Conservation (phyloP, 2,888 invertebrate genomes). For the Synergus laeviventris region DNA sequence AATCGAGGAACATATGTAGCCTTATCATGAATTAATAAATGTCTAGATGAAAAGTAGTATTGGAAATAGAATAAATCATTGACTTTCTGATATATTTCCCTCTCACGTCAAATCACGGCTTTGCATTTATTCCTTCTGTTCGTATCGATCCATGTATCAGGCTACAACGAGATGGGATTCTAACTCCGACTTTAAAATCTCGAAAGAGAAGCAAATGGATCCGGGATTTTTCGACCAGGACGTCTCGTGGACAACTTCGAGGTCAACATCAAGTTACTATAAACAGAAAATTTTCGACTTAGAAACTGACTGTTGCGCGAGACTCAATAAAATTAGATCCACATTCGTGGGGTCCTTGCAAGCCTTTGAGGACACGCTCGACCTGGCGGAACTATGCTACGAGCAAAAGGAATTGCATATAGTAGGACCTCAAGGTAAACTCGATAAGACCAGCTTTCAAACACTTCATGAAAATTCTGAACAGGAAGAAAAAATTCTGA, state of each 20-base stretch:
- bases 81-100: neutral
- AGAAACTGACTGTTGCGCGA: conserved; percentile 57
- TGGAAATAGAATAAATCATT: neutral
- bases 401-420: neutral
- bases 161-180: conserved; percentile 1
- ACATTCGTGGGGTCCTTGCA: conserved; percentile 56
- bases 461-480: neutral
- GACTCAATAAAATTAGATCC: conserved; percentile 58
- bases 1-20: too few species aligned
- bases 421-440: neutral
- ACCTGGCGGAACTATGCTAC: conserved; percentile 43
- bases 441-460: neutral
- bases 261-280: conserved; percentile 52
- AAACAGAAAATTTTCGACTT: conserved; percentile 61
- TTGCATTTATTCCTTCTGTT: conserved; percentile 9
- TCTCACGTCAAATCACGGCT: neutral
- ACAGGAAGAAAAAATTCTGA: neutral
- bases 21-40: neutral
- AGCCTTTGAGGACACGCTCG: conserved; percentile 48
- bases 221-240: neutral
- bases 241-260: neutral
- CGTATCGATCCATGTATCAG: neutral
- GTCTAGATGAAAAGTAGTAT: neutral
- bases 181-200: neutral
- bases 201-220: conserved; percentile 7